These are phyloP conservation scores for mouse (Mus musculus) DNA, from an alignment of 2,113 vertebrate genomes.

Conservation along the genomic window GRCm39 chr5:42259001-42259500, in stretches of 20 bases:
- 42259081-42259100: not conserved
- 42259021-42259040: not conserved
- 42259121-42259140: not conserved
- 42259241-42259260: not conserved
- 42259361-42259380: not conserved
- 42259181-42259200: not conserved
- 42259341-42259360: not conserved
- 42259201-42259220: not conserved
- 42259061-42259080: too few relatives aligned
- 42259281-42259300: not conserved
- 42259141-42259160: not conserved
- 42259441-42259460: not conserved
- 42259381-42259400: not conserved
- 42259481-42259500: too few relatives aligned
- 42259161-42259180: not conserved
- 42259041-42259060: not conserved
- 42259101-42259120: not conserved
- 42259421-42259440: not conserved
- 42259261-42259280: not conserved
- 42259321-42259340: too few relatives aligned
- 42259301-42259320: not conserved
- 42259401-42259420: not conserved
- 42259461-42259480: not conserved
- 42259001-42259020: too few relatives aligned
- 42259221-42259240: not conserved